Conservation (phyloP, 2,797 vertebrate genomes). For the Artibeus lituratus region DNA sequence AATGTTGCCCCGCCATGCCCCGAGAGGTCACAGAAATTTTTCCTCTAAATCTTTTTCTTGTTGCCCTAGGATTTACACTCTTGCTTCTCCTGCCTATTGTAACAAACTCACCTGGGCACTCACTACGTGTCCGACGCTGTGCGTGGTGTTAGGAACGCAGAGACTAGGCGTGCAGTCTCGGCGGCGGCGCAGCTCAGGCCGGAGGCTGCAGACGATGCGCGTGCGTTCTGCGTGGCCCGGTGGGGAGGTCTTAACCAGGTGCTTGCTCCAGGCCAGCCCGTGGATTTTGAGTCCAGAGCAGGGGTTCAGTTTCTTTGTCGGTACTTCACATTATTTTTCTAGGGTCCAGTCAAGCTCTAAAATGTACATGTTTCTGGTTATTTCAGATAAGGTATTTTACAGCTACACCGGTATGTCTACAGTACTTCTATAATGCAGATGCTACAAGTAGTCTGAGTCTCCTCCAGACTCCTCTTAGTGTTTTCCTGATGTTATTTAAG, state of each 20-base stretch:
- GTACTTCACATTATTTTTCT: neutral
- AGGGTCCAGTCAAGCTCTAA: neutral
- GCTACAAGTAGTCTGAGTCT: neutral
- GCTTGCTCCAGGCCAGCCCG: neutral
- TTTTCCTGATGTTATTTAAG: neutral
- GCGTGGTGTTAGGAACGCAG: neutral
- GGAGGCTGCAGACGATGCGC: neutral
- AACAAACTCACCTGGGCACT: neutral
- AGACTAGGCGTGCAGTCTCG: neutral
- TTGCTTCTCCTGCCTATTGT: neutral
- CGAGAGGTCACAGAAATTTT: neutral
- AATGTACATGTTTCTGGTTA: neutral
- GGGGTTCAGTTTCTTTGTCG: neutral
- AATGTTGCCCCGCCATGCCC: neutral
- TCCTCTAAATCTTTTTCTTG: neutral
- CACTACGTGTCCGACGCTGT: neutral
- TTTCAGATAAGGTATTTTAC: neutral
- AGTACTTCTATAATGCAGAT: neutral
- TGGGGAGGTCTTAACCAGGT: accelerated
- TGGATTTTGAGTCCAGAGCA: neutral
- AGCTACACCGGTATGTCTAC: neutral
- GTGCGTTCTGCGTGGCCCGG: too few species aligned
- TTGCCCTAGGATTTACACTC: neutral
- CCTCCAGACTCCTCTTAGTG: neutral
- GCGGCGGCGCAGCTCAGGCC: neutral